Evolutionary conservation across 2,113 vertebrate species (phyloP).

Genomic region (Terrapene triunguis): DNA sequence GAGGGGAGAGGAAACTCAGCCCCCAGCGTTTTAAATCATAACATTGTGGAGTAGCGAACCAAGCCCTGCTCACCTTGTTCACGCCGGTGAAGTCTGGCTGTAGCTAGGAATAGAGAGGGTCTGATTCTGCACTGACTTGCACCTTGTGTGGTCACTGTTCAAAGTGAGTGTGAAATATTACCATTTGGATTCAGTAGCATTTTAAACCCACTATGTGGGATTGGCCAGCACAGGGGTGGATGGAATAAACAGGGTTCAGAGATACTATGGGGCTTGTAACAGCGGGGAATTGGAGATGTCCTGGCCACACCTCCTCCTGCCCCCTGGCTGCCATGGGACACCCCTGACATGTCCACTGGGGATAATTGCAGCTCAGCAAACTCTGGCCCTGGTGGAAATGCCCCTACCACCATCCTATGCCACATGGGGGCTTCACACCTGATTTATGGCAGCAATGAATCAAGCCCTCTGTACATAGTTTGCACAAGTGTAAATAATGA

Average conservation of each 20-base stretch:
- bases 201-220: conserved; percentile 38
- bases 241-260: not conserved
- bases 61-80: not conserved
- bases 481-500: not conserved
- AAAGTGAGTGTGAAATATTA: not conserved
- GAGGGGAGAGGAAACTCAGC: not conserved
- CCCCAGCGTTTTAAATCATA: not conserved
- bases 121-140: not conserved
- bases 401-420: not conserved
- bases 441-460: not conserved
- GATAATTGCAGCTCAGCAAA: not conserved
- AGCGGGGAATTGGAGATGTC: not conserved
- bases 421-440: not conserved
- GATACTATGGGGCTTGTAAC: not conserved
- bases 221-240: not conserved
- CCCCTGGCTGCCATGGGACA: not conserved
- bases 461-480: not conserved
- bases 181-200: conserved; percentile 9
- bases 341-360: not conserved
- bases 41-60: not conserved
- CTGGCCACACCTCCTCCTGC: not conserved
- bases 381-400: not conserved
- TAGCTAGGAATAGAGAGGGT: conserved; percentile 6
- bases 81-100: not conserved
- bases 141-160: not conserved